A percentile compares a stretch with the other conserved stretches of the same genome.
Evolutionary conservation across 2,888 invertebrate species (phyloP).

Genomic region (Pasiphila rectangulata): DNA sequence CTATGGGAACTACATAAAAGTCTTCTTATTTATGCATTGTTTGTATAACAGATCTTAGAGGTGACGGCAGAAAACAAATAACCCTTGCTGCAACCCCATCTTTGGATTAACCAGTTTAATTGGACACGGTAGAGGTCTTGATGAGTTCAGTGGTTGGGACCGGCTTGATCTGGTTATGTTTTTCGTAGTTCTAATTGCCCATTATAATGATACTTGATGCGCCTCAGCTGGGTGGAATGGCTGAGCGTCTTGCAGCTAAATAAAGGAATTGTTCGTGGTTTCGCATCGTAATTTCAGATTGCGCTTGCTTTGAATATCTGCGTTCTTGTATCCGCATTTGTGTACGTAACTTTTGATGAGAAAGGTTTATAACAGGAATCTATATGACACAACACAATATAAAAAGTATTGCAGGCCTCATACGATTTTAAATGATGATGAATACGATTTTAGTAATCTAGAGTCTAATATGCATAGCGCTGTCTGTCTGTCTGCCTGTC

Average conservation of each 20-base stretch:
- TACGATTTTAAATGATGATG: too few relatives aligned
- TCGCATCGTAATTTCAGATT: slow-evolving; percentile 12
- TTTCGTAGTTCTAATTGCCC: slow-evolving; percentile 73
- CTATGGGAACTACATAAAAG: slow-evolving; percentile 70
- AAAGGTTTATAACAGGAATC: too few relatives aligned
- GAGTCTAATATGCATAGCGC: too few relatives aligned
- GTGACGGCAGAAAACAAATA: slow-evolving; percentile 77
- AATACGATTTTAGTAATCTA: too few relatives aligned
- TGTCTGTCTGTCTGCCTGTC: too few relatives aligned
- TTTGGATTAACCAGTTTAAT: slow-evolving; percentile 39
- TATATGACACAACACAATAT: too few relatives aligned
- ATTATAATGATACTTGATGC: slow-evolving; percentile 78
- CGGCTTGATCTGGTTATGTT: slow-evolving; percentile 37
- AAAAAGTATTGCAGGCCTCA: too few relatives aligned
- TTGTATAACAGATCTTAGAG: slow-evolving; percentile 70
- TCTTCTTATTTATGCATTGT: slow-evolving; percentile 71
- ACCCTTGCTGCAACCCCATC: slow-evolving; percentile 62
- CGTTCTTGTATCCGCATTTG: too few relatives aligned
- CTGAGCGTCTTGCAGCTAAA: slow-evolving; percentile 13
- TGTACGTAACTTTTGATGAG: too few relatives aligned
- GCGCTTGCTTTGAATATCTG: background rate
- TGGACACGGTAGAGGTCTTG: slow-evolving; percentile 28
- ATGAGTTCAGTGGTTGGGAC: slow-evolving; percentile 15
- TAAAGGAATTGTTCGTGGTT: slow-evolving; percentile 9
- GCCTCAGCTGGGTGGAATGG: slow-evolving; percentile 37